Percentiles rank a stretch among this genome's conserved stretches.
Evolutionary conservation across 2,113 vertebrate species (phyloP).

Genomic region (Uropsilus gracilis): DNA sequence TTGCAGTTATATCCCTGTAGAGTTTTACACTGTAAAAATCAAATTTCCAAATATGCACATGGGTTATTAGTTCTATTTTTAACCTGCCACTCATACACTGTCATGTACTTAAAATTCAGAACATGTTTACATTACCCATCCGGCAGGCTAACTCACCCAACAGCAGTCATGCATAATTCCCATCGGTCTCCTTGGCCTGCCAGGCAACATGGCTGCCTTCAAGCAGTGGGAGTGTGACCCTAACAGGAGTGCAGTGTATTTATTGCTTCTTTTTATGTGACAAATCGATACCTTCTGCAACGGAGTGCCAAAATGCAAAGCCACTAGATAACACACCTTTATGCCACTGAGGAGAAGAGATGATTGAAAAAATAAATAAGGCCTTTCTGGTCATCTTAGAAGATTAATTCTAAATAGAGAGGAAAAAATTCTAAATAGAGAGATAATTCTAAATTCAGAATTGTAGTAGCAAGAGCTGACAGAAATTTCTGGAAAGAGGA

Average conservation of each 20-base stretch:
- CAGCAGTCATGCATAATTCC: constrained; percentile 91
- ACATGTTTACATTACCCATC: constrained; percentile 89
- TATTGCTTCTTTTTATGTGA: constrained; percentile 87
- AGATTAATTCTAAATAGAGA: constrained; percentile 68
- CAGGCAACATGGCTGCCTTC: constrained; percentile 87
- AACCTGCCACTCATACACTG: constrained; percentile 85
- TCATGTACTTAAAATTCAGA: constrained; percentile 89
- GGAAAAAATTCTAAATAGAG: constrained; percentile 62
- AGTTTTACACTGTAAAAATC: constrained; percentile 77
- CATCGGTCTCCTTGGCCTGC: constrained; percentile 89
- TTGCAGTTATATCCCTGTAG: constrained; percentile 69
- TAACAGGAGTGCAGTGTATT: constrained; percentile 85
- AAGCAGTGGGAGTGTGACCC: constrained; percentile 88
- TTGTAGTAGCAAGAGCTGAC: background rate
- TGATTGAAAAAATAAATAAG: constrained; percentile 71
- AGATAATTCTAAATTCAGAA: constrained; percentile 63
- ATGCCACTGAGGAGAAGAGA: constrained; percentile 68
- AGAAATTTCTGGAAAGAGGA: background rate
- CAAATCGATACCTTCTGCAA: constrained; percentile 84
- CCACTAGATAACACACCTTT: constrained; percentile 72
- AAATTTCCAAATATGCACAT: constrained; percentile 83
- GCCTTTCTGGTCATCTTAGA: constrained; percentile 47
- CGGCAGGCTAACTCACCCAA: constrained; percentile 88
- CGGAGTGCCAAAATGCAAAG: constrained; percentile 77
- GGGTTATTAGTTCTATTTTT: constrained; percentile 89